Percentiles rank a stretch among this genome's conserved stretches.
These are phyloP conservation scores for Loriculus beryllinus DNA, from an alignment of 2,797 vertebrate genomes.

Conservation along the genomic window DNA sequence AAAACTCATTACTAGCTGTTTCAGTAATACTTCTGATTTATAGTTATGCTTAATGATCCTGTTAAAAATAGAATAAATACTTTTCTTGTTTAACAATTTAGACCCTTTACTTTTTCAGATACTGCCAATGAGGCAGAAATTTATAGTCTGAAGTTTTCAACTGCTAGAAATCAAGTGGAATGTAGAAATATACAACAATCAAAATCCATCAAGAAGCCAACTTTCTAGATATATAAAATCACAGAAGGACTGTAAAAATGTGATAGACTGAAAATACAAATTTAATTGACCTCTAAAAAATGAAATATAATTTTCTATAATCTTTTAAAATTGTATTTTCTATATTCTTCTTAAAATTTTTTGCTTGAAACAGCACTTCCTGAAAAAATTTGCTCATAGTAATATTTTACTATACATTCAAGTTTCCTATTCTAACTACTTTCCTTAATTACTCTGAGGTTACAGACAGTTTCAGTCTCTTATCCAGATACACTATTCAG, in stretches of 20 bases:
- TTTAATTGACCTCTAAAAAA: background rate
- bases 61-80: constrained; percentile 51
- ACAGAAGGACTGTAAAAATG: background rate
- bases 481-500: background rate
- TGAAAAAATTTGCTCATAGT: background rate
- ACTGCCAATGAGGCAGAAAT: background rate
- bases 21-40: constrained; percentile 48
- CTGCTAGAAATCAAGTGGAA: background rate
- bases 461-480: background rate
- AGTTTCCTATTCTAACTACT: background rate
- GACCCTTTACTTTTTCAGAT: background rate
- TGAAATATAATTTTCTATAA: background rate
- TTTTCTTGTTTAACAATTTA: background rate
- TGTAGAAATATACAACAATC: background rate
- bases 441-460: background rate
- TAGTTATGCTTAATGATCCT: constrained; percentile 3
- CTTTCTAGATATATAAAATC: background rate
- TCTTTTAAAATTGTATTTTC: background rate
- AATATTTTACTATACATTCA: background rate
- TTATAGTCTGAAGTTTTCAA: constrained; percentile 35
- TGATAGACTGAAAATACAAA: background rate
- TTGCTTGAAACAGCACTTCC: background rate
- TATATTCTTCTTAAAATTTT: background rate
- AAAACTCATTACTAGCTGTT: constrained; percentile 33
- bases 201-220: background rate